Conservation (phyloP, 2,888 invertebrate genomes). For the Parascotia fuliginaria region DNA sequence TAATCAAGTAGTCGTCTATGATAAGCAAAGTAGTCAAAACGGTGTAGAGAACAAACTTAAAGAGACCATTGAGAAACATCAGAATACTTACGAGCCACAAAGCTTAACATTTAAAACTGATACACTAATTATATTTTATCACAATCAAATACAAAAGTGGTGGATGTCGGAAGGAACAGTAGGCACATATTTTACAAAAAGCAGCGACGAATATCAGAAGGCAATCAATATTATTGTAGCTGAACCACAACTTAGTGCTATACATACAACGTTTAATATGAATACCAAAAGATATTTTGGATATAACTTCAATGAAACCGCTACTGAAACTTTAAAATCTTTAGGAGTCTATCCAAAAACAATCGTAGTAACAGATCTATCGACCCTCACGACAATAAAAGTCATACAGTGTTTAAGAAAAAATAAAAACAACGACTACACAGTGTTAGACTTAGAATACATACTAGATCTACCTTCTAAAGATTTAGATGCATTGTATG, state of each 20-base stretch:
- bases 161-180: slow-evolving; percentile 4
- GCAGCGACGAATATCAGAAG: neutral
- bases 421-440: slow-evolving; percentile 1
- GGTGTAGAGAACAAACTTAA: too few species aligned
- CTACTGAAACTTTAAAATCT: neutral
- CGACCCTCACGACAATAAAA: slow-evolving; percentile 2
- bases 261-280: neutral
- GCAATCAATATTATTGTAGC: neutral
- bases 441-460: slow-evolving; percentile 7
- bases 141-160: slow-evolving; percentile 10
- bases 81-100: neutral
- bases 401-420: neutral
- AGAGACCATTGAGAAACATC: neutral
- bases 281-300: slow-evolving; percentile 6
- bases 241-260: neutral
- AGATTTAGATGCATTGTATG: neutral
- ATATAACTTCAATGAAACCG: neutral
- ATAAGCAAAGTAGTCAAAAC: slow-evolving; percentile 13
- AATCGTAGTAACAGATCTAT: slow-evolving; percentile 8
- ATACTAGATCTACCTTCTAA: neutral
- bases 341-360: neutral
- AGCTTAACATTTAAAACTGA: slow-evolving; percentile 3
- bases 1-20: neutral
- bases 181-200: slow-evolving; percentile 3
- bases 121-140: slow-evolving; percentile 9